Conservation (phyloP, 2,888 invertebrate species). For the Xestia rhomboidea region DNA sequence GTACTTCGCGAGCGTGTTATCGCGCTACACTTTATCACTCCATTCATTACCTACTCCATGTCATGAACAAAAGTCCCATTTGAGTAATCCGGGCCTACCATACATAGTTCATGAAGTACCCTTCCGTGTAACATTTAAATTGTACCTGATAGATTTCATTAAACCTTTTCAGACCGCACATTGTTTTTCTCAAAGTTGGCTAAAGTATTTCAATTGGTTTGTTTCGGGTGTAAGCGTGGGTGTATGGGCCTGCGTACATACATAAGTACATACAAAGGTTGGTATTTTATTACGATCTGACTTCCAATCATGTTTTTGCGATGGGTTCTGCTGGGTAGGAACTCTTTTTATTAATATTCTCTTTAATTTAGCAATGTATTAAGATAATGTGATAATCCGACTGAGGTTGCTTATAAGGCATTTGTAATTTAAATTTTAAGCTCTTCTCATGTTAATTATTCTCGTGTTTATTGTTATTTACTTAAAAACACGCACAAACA, state of each 20-base stretch:
- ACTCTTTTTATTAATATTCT: background rate
- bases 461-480: no score
- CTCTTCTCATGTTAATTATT: slow-evolving; percentile 26
- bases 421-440: slow-evolving; percentile 14
- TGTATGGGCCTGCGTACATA: background rate
- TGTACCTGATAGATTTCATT: slow-evolving; percentile 64
- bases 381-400: background rate
- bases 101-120: slow-evolving; percentile 68
- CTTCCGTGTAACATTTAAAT: slow-evolving; percentile 58
- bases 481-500: background rate
- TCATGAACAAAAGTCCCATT: slow-evolving; percentile 32
- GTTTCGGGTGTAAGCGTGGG: slow-evolving; percentile 21
- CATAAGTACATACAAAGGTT: background rate
- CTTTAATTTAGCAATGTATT: background rate
- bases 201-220: slow-evolving; percentile 67
- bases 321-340: background rate
- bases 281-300: slow-evolving; percentile 29
- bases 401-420: background rate
- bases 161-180: slow-evolving; percentile 59
- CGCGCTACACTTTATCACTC: background rate
- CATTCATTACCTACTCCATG: slow-evolving; percentile 35
- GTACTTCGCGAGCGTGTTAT: background rate
- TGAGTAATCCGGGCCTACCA: slow-evolving; percentile 51
- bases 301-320: slow-evolving; percentile 6
- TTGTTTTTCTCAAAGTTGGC: slow-evolving; percentile 59